Conservation (phyloP, 2,113 vertebrate species). For the Gnathonemus echidnorhynchus region DNA sequence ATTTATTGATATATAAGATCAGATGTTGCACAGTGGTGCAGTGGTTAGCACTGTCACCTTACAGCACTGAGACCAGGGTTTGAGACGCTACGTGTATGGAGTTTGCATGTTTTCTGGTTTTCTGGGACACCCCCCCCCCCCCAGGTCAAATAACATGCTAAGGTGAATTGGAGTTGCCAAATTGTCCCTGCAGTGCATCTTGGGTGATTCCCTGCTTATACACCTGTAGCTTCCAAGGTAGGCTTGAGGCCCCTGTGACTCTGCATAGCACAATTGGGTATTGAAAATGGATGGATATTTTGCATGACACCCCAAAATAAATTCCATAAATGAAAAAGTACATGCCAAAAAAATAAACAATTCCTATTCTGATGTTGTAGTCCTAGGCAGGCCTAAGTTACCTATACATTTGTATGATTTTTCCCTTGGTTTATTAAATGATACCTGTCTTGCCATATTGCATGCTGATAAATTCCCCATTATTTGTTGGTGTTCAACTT, state of each 20-base stretch:
- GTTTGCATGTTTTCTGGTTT: not conserved
- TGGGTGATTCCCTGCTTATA: not conserved
- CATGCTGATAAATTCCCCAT: not conserved
- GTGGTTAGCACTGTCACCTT: not conserved
- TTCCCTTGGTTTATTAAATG: not conserved
- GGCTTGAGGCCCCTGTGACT: not conserved
- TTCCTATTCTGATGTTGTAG: not conserved
- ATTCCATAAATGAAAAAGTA: not conserved
- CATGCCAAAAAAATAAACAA: not conserved
- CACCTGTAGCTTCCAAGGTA: not conserved
- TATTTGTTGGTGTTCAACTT: not conserved
- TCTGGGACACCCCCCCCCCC: not conserved
- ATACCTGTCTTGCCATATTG: not conserved
- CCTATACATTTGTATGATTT: not conserved
- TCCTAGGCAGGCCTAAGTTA: not conserved
- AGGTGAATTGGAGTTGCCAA: not conserved
- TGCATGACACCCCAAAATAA: not conserved
- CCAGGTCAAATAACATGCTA: not conserved
- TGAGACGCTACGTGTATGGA: not conserved
- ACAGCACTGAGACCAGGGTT: not conserved
- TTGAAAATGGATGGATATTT: not conserved
- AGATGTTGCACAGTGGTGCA: not conserved
- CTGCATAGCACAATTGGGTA: not conserved
- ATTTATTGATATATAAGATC: not conserved
- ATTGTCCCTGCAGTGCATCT: not conserved